Percentiles rank a stretch among this genome's conserved stretches.
Conservation (phyloP, 2,797 vertebrate species). For the Jordanella pulchra region DNA sequence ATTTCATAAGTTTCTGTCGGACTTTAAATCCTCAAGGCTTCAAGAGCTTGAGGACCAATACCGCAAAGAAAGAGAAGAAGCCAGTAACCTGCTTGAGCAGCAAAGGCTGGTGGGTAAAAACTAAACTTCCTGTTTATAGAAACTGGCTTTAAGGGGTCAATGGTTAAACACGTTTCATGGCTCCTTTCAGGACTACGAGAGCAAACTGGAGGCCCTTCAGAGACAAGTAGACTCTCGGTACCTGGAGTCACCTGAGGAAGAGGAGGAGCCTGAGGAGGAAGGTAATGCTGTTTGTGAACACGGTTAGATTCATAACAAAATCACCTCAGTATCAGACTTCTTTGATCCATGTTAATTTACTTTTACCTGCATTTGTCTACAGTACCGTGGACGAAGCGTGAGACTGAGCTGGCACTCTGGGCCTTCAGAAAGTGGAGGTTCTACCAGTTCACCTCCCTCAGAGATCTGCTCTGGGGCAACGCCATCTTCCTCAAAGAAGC, state of each 20-base stretch:
- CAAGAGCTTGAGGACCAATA: conserved; percentile 98
- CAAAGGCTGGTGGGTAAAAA: conserved; percentile 88
- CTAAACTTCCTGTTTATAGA: background rate
- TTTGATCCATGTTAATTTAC: conserved; percentile 6
- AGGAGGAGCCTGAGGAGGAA: conserved; percentile 93
- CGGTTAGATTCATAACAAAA: background rate
- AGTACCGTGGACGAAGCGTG: conserved; percentile 92
- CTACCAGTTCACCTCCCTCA: conserved; percentile 97
- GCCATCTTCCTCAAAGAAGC: conserved; percentile 98
- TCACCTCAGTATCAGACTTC: background rate
- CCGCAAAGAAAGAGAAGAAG: conserved; percentile 93
- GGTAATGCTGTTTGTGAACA: conserved; percentile 72
- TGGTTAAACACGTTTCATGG: background rate
- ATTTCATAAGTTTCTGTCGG: background rate
- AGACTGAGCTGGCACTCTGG: conserved; percentile 94
- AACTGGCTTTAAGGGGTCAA: background rate
- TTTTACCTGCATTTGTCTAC: background rate
- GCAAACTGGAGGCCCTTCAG: conserved; percentile 94
- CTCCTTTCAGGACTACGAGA: conserved; percentile 91
- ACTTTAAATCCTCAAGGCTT: conserved; percentile 76
- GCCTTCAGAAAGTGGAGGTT: conserved; percentile 98
- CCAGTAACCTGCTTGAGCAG: conserved; percentile 95
- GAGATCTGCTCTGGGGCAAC: conserved; percentile 96
- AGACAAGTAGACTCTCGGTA: conserved; percentile 93
- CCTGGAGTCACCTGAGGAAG: conserved; percentile 91